Percentiles rank a stretch among this genome's conserved stretches.
Conservation (phyloP, 2,113 vertebrate species). For the Condylura cristata region DNA sequence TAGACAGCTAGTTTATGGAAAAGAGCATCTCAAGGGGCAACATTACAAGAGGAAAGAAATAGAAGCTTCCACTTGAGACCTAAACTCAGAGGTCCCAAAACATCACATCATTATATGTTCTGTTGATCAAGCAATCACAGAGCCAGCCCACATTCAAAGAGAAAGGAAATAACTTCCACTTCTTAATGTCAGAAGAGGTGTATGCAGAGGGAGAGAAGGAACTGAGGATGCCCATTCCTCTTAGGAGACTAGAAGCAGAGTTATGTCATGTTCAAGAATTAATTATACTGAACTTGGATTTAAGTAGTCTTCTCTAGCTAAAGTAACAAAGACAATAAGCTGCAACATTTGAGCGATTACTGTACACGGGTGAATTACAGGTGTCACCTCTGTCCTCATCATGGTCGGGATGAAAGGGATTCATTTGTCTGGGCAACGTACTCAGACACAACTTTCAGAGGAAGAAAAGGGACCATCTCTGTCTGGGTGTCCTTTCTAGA, state of each 20-base stretch:
- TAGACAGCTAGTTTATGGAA: neutral
- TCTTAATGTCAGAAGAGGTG: neutral
- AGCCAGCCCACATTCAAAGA: neutral
- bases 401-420: neutral
- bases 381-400: neutral
- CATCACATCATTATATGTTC: neutral
- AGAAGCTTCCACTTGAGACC: neutral
- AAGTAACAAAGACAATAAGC: neutral
- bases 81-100: neutral
- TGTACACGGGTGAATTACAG: neutral
- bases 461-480: neutral
- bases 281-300: neutral
- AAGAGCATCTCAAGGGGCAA: neutral
- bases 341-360: neutral
- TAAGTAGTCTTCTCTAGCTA: neutral
- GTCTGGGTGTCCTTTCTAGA: neutral
- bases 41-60: neutral
- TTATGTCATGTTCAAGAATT: neutral
- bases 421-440: neutral
- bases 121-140: neutral
- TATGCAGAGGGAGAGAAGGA: neutral
- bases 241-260: neutral
- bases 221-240: accelerated
- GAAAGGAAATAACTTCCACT: neutral
- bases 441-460: neutral